Evolutionary conservation across 2,888 invertebrate genomes (phyloP).

Genomic region (Bembecia ichneumoniformis): DNA sequence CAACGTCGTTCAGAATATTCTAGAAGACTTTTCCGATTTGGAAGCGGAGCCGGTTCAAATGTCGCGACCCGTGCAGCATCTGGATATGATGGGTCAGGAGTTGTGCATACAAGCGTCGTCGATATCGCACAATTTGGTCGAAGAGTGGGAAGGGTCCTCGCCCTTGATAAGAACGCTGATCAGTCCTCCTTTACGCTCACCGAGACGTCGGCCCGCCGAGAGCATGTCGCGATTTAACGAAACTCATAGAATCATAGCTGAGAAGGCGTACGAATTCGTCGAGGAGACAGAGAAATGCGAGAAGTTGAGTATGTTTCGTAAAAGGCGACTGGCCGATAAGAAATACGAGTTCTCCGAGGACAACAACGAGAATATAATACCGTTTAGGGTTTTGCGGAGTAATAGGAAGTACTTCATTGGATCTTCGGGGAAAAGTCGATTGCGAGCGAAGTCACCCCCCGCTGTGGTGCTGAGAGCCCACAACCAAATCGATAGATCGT

Average conservation of each 20-base stretch:
- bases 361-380: conserved; percentile 76
- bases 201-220: conserved; percentile 58
- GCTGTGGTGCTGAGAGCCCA: conserved; percentile 57
- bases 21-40: conserved; percentile 75
- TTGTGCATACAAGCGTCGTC: conserved; percentile 60
- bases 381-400: conserved; percentile 74
- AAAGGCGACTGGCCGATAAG: conserved; percentile 88
- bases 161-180: conserved; percentile 63
- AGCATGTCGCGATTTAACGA: conserved; percentile 69
- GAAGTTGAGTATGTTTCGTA: conserved; percentile 88
- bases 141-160: conserved; percentile 68
- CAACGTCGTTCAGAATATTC: conserved; percentile 73
- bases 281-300: conserved; percentile 89
- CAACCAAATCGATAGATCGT: conserved; percentile 54
- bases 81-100: conserved; percentile 64
- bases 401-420: conserved; percentile 67
- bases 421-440: conserved; percentile 37
- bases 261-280: conserved; percentile 87
- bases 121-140: conserved; percentile 59
- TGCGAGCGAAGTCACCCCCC: conserved; percentile 55
- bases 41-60: conserved; percentile 68
- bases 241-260: conserved; percentile 72
- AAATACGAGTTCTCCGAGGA: conserved; percentile 93
- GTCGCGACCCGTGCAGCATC: conserved; percentile 52
- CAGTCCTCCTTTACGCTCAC: conserved; percentile 61